Percentiles rank a stretch among this genome's conserved stretches.
Conservation (phyloP, 2,113 vertebrate species). For the Misgurnus mizolepis region DNA sequence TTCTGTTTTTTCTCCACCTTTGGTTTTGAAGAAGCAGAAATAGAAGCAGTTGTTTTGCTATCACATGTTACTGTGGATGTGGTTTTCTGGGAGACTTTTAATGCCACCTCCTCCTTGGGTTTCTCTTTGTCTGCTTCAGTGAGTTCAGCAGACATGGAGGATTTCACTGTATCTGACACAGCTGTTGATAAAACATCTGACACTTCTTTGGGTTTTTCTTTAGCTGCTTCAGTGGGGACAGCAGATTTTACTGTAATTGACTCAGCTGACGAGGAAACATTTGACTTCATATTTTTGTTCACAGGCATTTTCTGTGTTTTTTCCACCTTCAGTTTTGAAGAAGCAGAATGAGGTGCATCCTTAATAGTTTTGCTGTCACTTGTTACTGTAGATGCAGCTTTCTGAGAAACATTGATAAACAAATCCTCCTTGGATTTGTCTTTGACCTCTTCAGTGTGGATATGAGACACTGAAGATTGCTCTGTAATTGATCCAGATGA, state of each 20-base stretch:
- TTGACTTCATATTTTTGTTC: no score
- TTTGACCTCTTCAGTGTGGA: no score
- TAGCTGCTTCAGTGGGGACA: conserved; percentile 37
- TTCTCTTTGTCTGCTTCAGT: conserved; percentile 53
- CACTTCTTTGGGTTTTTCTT: background rate
- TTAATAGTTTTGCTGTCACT: background rate
- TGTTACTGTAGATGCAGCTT: no score
- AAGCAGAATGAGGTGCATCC: background rate
- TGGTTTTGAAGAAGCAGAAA: background rate
- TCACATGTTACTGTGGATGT: background rate
- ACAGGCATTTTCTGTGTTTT: no score
- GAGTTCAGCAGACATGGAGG: conserved; percentile 32
- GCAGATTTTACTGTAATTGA: conserved; percentile 40
- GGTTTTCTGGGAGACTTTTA: background rate
- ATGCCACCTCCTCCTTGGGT: conserved; percentile 14
- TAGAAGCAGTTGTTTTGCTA: background rate
- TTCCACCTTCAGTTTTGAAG: no score
- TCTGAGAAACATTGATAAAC: no score
- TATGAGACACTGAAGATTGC: conserved; percentile 43
- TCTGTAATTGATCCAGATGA: conserved; percentile 52
- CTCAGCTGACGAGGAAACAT: conserved; percentile 44
- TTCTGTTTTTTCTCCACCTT: background rate
- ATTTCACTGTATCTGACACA: conserved; percentile 55
- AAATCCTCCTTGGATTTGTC: background rate
- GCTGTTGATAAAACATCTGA: conserved; percentile 36